Base-by-base conservation (phyloP, 2,113 vertebrate species). In the Gallinago media region DNA sequence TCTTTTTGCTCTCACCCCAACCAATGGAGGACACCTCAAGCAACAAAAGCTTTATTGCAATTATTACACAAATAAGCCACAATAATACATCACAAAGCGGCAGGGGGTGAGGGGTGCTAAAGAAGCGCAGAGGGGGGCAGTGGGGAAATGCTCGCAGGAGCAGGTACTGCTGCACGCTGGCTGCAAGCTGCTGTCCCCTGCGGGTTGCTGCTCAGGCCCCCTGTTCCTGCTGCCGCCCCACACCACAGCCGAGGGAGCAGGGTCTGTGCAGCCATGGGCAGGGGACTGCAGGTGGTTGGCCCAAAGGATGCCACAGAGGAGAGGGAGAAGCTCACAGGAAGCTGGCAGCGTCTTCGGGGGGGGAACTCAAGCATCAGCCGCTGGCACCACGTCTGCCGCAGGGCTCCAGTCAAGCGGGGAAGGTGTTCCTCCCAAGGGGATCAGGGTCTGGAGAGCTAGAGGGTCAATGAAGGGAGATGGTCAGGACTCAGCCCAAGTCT, bases 371-470 rank as follows among this genome's bases (percentile, higher is more conserved):
- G 85, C 59, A 1, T 92, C 94, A 49, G 87, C 89, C 54, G 5
- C 23, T 29, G 84, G 92, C 68, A 46, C 62, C 62, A 32, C 2
- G 7, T 75, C 18, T 2, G 22, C 63, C 58, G 86, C 8, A 1
- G 44, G 1, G 49, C 75, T 75, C 62, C 3, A 1, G 75, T 97
- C 93, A 97, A 54, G 91, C 71, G 2, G 87, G 85, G 93, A 97
- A 97, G 71, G 75, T 92, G 86, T 47, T 96, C 82, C 93, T 97
- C 84, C 95, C 94, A 0, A 95, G 95, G n/a, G 15, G 92, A 54
- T 96, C 97, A 96, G 87, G 94, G 62, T 97, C 97, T 94, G 89
- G 86, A 94, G 96, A 97, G 94, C 97, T 97, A 42, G n/a, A n/a
- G 59, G 56, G 31, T 46, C 38, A 94, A 95, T 18, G 46, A 81